Percentiles rank a stretch among this genome's conserved stretches.
Conservation (phyloP, 2,113 vertebrate species). For the Marmota flaviventris region DNA sequence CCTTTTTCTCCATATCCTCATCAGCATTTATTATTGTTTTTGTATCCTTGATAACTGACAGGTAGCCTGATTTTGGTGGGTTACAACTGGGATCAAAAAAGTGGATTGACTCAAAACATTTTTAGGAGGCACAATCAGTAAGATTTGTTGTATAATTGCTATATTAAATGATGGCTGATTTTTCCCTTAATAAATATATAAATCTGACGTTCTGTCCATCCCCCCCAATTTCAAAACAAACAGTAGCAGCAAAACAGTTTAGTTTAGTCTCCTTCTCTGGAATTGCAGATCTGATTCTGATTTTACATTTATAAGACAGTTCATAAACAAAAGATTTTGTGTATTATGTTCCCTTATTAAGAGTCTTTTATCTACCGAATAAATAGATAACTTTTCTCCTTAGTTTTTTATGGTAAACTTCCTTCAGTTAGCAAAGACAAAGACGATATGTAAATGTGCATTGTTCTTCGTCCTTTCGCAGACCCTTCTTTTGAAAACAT, state of each 20-base stretch:
- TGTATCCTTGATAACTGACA: no score
- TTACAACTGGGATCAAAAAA: background rate
- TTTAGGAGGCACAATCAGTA: background rate
- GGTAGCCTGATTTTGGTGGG: background rate
- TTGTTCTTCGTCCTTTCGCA: conserved; percentile 34
- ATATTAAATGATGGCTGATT: background rate
- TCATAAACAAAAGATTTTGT: background rate
- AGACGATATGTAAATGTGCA: background rate
- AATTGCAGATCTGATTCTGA: background rate
- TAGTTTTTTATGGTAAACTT: background rate
- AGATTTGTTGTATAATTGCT: background rate
- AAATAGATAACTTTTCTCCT: background rate
- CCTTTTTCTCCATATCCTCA: no score
- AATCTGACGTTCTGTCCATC: background rate
- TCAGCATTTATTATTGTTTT: no score
- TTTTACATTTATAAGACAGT: background rate
- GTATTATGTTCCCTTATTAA: background rate
- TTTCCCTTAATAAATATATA: background rate
- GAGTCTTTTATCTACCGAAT: background rate
- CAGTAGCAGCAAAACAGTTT: background rate
- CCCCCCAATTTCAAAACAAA: background rate
- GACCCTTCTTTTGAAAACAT: background rate
- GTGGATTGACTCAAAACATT: background rate
- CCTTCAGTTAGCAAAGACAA: background rate
- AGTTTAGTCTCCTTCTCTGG: background rate